Conservation (phyloP, 2,113 vertebrate genomes). For the Phaethon lepturus region DNA sequence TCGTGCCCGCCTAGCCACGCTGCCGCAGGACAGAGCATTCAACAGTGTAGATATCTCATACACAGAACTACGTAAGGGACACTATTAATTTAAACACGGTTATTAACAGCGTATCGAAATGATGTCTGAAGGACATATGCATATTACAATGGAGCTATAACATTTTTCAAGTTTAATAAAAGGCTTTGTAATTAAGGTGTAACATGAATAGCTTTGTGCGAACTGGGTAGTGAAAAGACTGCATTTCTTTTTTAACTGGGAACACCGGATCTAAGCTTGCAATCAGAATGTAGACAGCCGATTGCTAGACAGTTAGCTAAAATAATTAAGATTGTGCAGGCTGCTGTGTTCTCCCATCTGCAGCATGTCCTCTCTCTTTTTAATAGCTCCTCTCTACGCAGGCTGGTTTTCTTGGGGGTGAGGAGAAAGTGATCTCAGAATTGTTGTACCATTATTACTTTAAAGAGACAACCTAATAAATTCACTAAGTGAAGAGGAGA, state of each 20-base stretch:
- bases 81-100: not conserved
- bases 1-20: not conserved
- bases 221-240: not conserved
- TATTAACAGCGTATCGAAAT: not conserved
- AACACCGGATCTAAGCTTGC: not conserved
- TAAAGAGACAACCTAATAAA: not conserved
- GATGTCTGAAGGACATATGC: not conserved
- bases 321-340: not conserved
- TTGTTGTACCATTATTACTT: not conserved
- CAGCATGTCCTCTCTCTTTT: not conserved
- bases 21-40: not conserved
- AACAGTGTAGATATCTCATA: not conserved
- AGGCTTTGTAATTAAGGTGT: not conserved
- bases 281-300: not conserved
- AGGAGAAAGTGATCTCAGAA: not conserved
- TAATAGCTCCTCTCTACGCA: not conserved
- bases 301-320: not conserved
- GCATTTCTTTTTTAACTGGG: not conserved
- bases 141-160: not conserved
- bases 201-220: not conserved
- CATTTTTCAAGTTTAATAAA: not conserved
- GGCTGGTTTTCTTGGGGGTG: not conserved
- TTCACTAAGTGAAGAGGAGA: not conserved
- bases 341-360: not conserved
- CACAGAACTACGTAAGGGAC: not conserved